phyloP scores from a whole-genome alignment of 2,888 invertebrate genomes.

The Agonopterix alstromeriana region DNA sequence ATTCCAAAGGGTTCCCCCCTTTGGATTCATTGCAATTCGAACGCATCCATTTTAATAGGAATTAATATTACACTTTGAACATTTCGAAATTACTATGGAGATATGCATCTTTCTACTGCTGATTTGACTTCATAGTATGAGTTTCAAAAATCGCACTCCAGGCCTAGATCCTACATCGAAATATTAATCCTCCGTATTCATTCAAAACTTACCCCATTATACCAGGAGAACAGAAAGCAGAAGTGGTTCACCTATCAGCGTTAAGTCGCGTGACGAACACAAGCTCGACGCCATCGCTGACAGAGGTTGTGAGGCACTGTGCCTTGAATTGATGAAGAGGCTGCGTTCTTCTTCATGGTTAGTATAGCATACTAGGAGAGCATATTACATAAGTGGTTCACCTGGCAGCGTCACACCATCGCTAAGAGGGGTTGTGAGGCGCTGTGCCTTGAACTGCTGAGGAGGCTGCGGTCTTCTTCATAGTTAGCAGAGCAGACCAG shows the following conservation, averaged over 20 bases:
- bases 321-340: slow-evolving; percentile 42
- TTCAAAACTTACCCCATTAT: not conserved
- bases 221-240: slow-evolving; percentile 27
- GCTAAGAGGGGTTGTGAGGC: slow-evolving; percentile 53
- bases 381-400: no score
- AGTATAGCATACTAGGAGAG: slow-evolving; percentile 3
- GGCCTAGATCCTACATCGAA: no score
- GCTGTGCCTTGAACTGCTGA: slow-evolving; percentile 46
- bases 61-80: no score
- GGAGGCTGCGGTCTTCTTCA: slow-evolving; percentile 38
- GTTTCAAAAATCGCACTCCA: no score
- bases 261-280: slow-evolving; percentile 25
- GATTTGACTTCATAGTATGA: no score
- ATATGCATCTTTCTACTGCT: no score
- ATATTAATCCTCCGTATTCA: not conserved
- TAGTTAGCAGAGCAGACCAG: slow-evolving; percentile 29
- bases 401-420: slow-evolving; percentile 17
- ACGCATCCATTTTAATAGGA: no score
- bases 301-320: slow-evolving; percentile 51
- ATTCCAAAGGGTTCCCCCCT: no score
- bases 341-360: slow-evolving; percentile 51
- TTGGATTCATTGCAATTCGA: no score
- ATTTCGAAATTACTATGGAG: no score
- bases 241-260: slow-evolving; percentile 37
- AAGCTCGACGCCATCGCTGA: slow-evolving; percentile 38